Base-by-base conservation (phyloP, 2,888 invertebrate species). In the Proisotoma minuta region DNA sequence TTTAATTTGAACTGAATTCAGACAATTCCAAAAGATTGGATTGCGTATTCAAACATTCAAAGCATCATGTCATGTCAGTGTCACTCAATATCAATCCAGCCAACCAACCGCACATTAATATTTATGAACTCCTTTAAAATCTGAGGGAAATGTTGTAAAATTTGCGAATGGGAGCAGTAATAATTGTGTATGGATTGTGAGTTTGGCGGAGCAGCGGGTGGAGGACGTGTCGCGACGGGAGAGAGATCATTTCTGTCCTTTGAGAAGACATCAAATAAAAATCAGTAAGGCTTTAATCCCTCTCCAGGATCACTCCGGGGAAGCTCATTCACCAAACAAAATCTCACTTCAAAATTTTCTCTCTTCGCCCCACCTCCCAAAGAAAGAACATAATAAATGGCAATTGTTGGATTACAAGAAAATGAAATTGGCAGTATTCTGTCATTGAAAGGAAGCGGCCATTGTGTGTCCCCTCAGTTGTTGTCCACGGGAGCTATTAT, bases 221-320 rank as follows among this genome's bases (percentile, higher is more conserved):
- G 43, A 43, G 20, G 43, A 43, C 43, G 18, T 43, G 43, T 43
- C 43, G 18, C 43, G 18, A 43, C 43, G 43, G 43, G 43, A 43
- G 43, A 43, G 43, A 43, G 43, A 43, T 43, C 43, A 43, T 43
- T 43, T 43, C 43, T 43, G 43, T 43, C 43, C 43, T 43, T 43
- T 43, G 43, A 43, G 20, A 34, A 43, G 43, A 43, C 43, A 43
- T 43, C 43, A 43, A 43, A 43, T 43, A 43, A 43, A 43, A 43
- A 43, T 43, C 43, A 43, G 43, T 43, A 43, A 43, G 43, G 43
- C 43, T 43, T 43, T 43, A 43, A 43, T 43, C 43, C 43, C 43
- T 5, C 5, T 43, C 43, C 43, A 43, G 18, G 18, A 5, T 20
- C 15, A 4, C 43, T 43, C 43, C 43, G 20, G 43, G 43, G 43